These are phyloP conservation scores for Marmota flaviventris DNA, from an alignment of 2,113 vertebrate genomes.

Conservation along the genomic window DNA sequence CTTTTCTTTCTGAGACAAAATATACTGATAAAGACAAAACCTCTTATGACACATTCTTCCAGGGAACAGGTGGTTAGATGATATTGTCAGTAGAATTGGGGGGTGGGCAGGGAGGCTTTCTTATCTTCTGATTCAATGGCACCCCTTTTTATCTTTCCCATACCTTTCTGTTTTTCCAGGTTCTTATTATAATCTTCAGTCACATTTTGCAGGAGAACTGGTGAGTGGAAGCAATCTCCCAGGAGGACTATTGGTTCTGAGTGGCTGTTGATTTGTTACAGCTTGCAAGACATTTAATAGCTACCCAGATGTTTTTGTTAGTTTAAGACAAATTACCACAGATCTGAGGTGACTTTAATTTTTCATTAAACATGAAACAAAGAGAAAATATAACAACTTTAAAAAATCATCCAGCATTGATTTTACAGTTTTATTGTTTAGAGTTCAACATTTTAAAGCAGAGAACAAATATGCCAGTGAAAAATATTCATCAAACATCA, in stretches of 20 bases:
- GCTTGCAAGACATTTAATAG: conserved; percentile 56
- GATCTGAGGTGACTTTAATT: conserved; percentile 56
- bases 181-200: conserved; percentile 35
- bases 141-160: background rate
- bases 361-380: conserved; percentile 58
- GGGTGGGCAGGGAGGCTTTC: background rate
- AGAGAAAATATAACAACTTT: conserved; percentile 32
- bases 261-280: conserved; percentile 68
- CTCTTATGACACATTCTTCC: background rate
- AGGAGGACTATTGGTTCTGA: conserved; percentile 66
- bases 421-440: conserved; percentile 52
- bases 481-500: background rate
- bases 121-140: background rate
- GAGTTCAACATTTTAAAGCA: conserved; percentile 32
- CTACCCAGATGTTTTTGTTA: conserved; percentile 69
- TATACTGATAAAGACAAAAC: background rate
- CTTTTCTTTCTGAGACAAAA: background rate
- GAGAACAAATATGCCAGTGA: conserved; percentile 23
- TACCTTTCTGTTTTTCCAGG: background rate
- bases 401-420: background rate
- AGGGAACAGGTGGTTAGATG: background rate
- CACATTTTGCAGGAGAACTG: conserved; percentile 39
- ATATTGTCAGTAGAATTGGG: background rate
- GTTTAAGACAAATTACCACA: conserved; percentile 68
- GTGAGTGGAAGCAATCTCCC: conserved; percentile 51